Evolutionary conservation across 23 tunicate species (phyloP), one percentile per base, ranked within the genome.

Genomic region (Clavelina lepadiformis): DNA sequence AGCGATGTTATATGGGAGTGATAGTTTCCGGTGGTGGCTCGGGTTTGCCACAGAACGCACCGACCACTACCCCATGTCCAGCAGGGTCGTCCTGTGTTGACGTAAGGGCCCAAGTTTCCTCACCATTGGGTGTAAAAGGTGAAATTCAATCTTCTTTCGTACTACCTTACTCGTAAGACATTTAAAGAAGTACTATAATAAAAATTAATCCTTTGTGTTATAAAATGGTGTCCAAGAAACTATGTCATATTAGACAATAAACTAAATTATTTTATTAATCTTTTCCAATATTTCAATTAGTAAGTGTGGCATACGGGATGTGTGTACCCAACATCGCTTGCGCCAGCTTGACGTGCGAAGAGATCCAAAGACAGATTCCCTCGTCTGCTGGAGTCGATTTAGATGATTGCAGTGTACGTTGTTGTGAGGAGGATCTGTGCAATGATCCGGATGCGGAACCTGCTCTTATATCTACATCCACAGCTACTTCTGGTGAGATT

Each of bases 341-440:
- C 64, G n/a, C 18, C 7, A 58, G 7, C 5, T 58, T 58, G 30
- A 8, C 64, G 5, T 58, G 64, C 35, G 35, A 58, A 30, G 38
- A 28, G 32, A 11, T 58, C 7, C 18, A 20, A 58, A 23, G n/a
- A n/a, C 8, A 7, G 5, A 4, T 58, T n/a, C 35, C 64, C 32
- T 38, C 64, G 8, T 13, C 7, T 27, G 35, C 35, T 28, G 64
- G 38, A 5, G 64, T 38, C 13, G 22, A 23, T 28, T 58, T 58
- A 30, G 38, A 58, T 5, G 8, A 7, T 4, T 58, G 64, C 35
- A 24, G 24, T 28, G 35, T 58, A 30, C 34, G 35, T 24, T 58
- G 64, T 28, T 58, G 64, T 28, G 5, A 58, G 8, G 64, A 58
- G n/a, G 64, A 58, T 20, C 8, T 13, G 6, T 58, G 64, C 64